phyloP scores from a whole-genome alignment of 2,797 vertebrate species.

The Acropternis orthonyx region DNA sequence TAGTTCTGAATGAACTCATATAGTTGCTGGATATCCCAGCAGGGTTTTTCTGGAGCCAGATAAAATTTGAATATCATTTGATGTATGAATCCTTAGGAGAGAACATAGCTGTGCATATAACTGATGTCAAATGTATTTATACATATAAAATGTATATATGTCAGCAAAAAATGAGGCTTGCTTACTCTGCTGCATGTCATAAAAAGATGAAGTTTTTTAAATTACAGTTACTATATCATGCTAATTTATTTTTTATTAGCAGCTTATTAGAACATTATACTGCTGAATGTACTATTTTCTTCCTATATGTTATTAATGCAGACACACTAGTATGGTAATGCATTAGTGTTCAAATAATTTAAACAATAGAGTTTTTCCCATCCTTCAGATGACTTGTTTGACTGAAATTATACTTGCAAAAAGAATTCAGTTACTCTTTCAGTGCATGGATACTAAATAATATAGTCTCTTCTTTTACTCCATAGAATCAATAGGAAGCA shows the following conservation, averaged over 20 bases:
- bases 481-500: neutral
- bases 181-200: neutral
- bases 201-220: constrained; percentile 19
- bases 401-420: neutral
- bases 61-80: constrained; percentile 33
- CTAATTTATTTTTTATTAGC: constrained; percentile 39
- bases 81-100: constrained; percentile 37
- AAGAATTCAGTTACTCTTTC: neutral
- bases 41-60: constrained; percentile 11
- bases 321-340: neutral
- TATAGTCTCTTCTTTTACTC: neutral
- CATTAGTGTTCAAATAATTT: neutral
- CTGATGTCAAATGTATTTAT: constrained; percentile 29
- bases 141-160: neutral
- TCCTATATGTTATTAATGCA: neutral
- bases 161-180: neutral
- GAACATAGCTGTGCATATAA: constrained; percentile 36
- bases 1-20: constrained; percentile 53
- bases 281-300: neutral
- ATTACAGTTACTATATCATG: constrained; percentile 1
- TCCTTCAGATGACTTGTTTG: neutral
- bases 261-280: constrained; percentile 1
- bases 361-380: neutral
- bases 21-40: constrained; percentile 44
- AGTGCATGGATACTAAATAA: neutral